Evolutionary conservation across 2,113 vertebrate genomes (phyloP), one percentile per base, ranked within the genome.

Genomic region (Octodon degus): DNA sequence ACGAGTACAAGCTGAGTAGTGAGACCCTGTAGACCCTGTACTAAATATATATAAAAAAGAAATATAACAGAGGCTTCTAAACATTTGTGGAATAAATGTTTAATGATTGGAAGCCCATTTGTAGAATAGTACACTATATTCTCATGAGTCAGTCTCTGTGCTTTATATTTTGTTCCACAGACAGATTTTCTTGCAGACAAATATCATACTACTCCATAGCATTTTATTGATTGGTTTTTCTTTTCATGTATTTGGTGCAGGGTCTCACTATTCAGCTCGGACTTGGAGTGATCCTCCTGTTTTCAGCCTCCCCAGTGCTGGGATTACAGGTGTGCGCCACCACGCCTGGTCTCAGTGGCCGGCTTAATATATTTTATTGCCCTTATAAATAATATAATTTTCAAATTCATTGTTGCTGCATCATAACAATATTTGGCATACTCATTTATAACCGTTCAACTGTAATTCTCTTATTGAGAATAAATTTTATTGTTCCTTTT

Each of bases 41-140:
- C 50, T 50, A 50, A 43, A 43, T 12, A 50, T 50, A 50, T 12
- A 50, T 50, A 12, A 50, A 50, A 50, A 50, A 12, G 50, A 37
- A 47, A 87, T 50, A 72, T 55, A 94, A 30, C 5, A 90, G 68
- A 80, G 65, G 27, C 60, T 40, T 63, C 30, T 86, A 96, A 90
- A 83, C 95, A 79, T 89, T 86, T 96, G 74, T 55, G 83, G 62
- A 95, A 95, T 95, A 34, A 83, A 93, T 92, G 30, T 95, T 95
- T 95, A 85, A 89, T 82, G n/a, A 89, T 50, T 47, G 12, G 5
- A 92, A 89, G 50, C 7, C 43, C 22, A 80, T 24, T 32, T 89
- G 76, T 63, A 83, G 40, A 32, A 84, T 63, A 88, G 55, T 55
- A 83, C 83, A 55, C 55, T 87, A 50, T 8, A 74, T 40, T 70